Percentiles rank a stretch among this genome's conserved stretches.
Evolutionary conservation across 2,888 invertebrate genomes (phyloP).

Genomic region (Muscina levida): DNA sequence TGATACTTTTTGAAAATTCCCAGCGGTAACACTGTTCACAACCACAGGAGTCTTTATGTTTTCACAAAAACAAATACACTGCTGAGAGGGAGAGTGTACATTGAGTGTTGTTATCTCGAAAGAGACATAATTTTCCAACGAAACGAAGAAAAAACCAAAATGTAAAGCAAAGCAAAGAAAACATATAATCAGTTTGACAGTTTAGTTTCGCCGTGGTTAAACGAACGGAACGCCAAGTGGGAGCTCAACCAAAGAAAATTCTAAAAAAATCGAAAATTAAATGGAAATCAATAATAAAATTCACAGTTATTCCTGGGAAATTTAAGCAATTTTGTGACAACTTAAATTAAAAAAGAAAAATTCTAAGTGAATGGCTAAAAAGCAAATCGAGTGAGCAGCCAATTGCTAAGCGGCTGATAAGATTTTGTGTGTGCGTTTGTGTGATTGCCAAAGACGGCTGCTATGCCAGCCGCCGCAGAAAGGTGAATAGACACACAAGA

Average conservation of each 20-base stretch:
- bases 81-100: not conserved
- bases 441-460: not conserved
- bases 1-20: no score
- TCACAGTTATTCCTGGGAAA: constrained; percentile 1
- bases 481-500: constrained; percentile 14
- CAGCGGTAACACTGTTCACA: no score
- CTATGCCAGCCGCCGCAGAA: not conserved
- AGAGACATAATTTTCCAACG: not conserved
- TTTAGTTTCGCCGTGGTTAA: constrained; percentile 29
- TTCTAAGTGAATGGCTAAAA: not conserved
- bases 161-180: constrained; percentile 26
- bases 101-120: not conserved
- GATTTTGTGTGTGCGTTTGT: constrained; percentile 20
- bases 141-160: not conserved
- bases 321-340: not conserved
- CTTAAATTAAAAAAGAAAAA: no score
- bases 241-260: not conserved
- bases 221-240: not conserved
- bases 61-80: not conserved
- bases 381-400: not conserved
- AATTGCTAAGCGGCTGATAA: constrained; percentile 14
- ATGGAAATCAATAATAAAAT: constrained; percentile 12
- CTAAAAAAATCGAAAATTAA: constrained; percentile 15
- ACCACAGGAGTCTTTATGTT: no score
- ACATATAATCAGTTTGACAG: constrained; percentile 53